phyloP scores from a whole-genome alignment of 2,888 invertebrate species.

The Lymantria monacha region DNA sequence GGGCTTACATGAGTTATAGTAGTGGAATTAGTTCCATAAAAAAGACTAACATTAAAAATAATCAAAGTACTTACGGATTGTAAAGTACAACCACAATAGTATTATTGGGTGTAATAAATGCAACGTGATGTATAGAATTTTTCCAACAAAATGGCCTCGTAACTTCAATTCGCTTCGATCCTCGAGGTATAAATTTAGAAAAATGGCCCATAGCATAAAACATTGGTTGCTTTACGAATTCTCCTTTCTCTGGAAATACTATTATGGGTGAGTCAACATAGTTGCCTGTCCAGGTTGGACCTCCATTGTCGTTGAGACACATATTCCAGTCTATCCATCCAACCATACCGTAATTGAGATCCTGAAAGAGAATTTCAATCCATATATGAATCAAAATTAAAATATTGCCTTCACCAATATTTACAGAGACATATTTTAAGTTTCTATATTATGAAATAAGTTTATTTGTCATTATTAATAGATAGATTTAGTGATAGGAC shows the following conservation, averaged over 20 bases:
- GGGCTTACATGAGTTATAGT: too few relatives aligned
- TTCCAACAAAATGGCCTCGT: conserved; percentile 3
- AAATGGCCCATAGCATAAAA: conserved; percentile 93
- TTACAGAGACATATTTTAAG: too few relatives aligned
- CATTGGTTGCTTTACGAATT: conserved; percentile 95
- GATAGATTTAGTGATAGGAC: too few relatives aligned
- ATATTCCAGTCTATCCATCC: conserved; percentile 98
- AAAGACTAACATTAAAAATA: too few relatives aligned
- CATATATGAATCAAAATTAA: too few relatives aligned
- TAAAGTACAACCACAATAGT: conserved; percentile 59
- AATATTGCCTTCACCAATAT: too few relatives aligned
- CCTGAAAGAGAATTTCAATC: conserved; percentile 60
- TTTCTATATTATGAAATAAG: too few relatives aligned
- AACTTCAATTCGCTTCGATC: conserved; percentile 66
- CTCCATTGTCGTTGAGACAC: conserved; percentile 87
- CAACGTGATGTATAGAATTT: conserved; percentile 31
- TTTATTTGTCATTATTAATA: neutral
- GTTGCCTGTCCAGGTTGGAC: conserved; percentile 91
- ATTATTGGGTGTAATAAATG: conserved; percentile 53
- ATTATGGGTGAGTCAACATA: conserved; percentile 90
- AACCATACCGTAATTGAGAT: conserved; percentile 87
- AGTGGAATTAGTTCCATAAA: too few relatives aligned
- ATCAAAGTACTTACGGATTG: conserved; percentile 50
- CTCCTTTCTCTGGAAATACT: conserved; percentile 68
- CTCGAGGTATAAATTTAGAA: conserved; percentile 86